Evolutionary conservation across 2,797 vertebrate genomes (phyloP).

Genomic region (Acanthis flammea): DNA sequence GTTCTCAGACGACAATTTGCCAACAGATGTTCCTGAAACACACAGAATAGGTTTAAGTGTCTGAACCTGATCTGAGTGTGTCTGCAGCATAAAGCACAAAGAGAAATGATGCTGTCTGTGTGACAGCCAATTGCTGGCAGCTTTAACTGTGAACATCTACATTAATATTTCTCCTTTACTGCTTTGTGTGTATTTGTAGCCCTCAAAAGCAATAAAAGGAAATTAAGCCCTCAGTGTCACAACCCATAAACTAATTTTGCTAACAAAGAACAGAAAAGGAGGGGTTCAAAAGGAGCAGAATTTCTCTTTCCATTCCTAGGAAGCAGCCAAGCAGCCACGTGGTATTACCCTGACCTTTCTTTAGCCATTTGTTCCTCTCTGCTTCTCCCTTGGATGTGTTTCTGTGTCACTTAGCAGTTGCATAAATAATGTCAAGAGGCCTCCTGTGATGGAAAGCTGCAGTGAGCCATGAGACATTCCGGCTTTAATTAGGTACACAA

Average conservation of each 20-base stretch:
- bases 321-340: neutral
- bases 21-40: neutral
- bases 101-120: neutral
- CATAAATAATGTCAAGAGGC: slow-evolving; percentile 43
- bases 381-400: slow-evolving; percentile 3
- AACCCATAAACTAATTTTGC: slow-evolving; percentile 16
- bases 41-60: neutral
- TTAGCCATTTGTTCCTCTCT: slow-evolving; percentile 26
- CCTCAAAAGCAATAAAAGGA: slow-evolving; percentile 8
- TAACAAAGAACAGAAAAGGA: slow-evolving; percentile 20
- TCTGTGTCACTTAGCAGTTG: slow-evolving; percentile 40
- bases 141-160: neutral
- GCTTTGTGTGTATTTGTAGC: neutral
- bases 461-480: slow-evolving; percentile 24
- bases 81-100: neutral
- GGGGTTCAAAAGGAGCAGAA: neutral
- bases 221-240: neutral
- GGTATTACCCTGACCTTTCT: slow-evolving; percentile 7
- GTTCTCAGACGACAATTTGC: neutral
- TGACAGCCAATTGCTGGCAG: neutral
- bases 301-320: neutral
- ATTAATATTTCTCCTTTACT: slow-evolving; percentile 19
- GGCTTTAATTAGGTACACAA: slow-evolving; percentile 51
- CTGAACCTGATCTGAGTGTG: neutral
- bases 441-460: slow-evolving; percentile 8